Evolutionary conservation across 2,113 vertebrate species (phyloP), one percentile per base, ranked within the genome.

Genomic region (Hydrochoerus hydrochaeris): DNA sequence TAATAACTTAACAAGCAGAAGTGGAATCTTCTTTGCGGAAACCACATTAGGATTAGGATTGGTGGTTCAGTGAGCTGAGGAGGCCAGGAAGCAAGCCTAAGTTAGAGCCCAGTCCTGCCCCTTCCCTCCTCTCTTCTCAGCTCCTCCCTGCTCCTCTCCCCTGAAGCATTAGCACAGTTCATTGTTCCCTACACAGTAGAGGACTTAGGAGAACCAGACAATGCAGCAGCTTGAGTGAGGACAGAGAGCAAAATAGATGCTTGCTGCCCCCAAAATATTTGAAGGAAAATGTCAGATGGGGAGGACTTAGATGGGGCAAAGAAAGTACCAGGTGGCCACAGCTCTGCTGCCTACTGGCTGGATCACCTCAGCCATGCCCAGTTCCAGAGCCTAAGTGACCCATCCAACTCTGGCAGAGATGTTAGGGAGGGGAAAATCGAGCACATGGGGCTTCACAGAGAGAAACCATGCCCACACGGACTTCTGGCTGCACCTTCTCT

Each of bases 131-230:
- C 12, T 54, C 60, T 2, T 52, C 65, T 24, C 38, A 69, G 46
- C 19, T 38, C 41, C 7, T 0, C 2, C 22, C 46, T 6, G 22
- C 9, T 41, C 41, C 5, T 60, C 35, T 71, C 8, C 32, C 93
- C 28, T 54, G 14, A 6, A 24, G 41, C 13, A 16, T 26, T 24
- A 44, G 44, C 3, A 85, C 71, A 54, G 7, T 24, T 67, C 44
- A 20, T 63, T 78, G 19, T 73, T 44, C 3, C 35, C 32, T 41
- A 4, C 1, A 3, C 3, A 13, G 14, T 0, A 5, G 52, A 32
- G 11, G 38, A 38, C 28, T 7, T 3, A 14, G 78, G 62, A 19
- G 85, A 89, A 58, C n/a, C 60, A 38, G 63, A 3, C 6, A 32
- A 17, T 12, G 41, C 0, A 9, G 57, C 38, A 2, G 24, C 13